Base-by-base conservation (phyloP, 2,113 vertebrate genomes). In the Gymnarchus niloticus region DNA sequence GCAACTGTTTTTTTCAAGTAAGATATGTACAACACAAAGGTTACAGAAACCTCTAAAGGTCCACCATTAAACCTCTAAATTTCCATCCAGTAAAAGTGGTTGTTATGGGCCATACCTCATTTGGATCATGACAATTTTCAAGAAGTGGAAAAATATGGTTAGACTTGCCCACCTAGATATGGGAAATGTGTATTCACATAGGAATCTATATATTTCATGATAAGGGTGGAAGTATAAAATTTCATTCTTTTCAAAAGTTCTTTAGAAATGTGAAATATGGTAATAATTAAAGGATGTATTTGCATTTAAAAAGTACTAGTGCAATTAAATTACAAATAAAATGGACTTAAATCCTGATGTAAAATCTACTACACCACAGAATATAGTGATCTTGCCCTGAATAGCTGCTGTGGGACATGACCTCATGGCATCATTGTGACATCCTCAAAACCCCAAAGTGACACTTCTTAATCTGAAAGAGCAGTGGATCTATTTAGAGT, bases 1-100 rank as follows among this genome's bases (percentile, higher is more conserved):
- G 49, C 83, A 46, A 84, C 57, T n/a, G 14, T 84, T 49, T 23
- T 84, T 48, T 83, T 83, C 28, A 57, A 83, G 12, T 83, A 56
- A 56, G n/a, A 23, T 1, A 37, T 5, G 28, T 44, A 48, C 14
- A 49, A 48, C 44, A 48, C 21, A 48, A 80, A 23, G n/a, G 4
- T 80, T 51, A 48, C 3, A 21, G 12, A 80, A 80, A 49, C 44
- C 23, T 51, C 77, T n/a, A n/a, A 51, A 51, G 77, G 41, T n/a
- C n/a, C n/a, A n/a, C n/a, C n/a, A n/a, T n/a, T n/a, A 80, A 80
- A 49, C 44, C 23, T 51, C 77, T n/a, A n/a, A 51, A 51, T 41
- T 37, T 25, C 48, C 8, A 80, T 48, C 48, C n/a, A 4, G 12
- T 80, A 46, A 23, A 80, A 14, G 77, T 78, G 33, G 73, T 46